Base-by-base conservation (phyloP, 2,113 vertebrate genomes). In the Xiphias gladius region DNA sequence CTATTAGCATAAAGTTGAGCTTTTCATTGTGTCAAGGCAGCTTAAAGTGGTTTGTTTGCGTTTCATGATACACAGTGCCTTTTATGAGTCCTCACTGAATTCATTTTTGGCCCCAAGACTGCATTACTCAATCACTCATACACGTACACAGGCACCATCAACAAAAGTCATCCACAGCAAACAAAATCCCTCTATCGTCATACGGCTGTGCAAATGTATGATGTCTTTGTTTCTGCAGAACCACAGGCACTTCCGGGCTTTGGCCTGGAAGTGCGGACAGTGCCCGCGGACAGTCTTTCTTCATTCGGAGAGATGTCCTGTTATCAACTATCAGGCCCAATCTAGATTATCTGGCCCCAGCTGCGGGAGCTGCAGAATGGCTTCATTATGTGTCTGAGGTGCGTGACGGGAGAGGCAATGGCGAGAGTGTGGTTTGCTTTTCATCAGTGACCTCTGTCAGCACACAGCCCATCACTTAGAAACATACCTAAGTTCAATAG, bases 321-420 rank as follows among this genome's bases (percentile, higher is more conserved):
- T 86, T 91, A 92, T 92, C 89, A 78, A 52, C 78, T 80, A 89
- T 66, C 80, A 93, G 83, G 37, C 78, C 73, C 85, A 89, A 90
- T 88, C 94, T 78, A 90, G 88, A 92, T 93, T 89, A 93, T 86
- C 86, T 63, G 26, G 73, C 84, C 92, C 88, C 94, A 94, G 92
- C 94, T 93, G 93, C 90, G 80, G 64, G 79, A 82, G 74, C 84
- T 16, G 82, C 61, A 94, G 91, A 94, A 93, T 91, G 90, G 86
- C 84, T 92, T 90, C 88, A 92, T 94, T 94, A 93, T 94, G 67
- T 48, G 74, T 80, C 71, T n/a, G 74, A 80, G 86, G 90, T 74
- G 76, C 82, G 71, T 76, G 79, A 83, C 76, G 86, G 84, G 80
- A 82, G 73, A 88, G 88, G 58, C 66, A 54, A 84, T 68, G 75